phyloP scores from a whole-genome alignment of 2,888 invertebrate genomes.

The Chouioia cunea region DNA sequence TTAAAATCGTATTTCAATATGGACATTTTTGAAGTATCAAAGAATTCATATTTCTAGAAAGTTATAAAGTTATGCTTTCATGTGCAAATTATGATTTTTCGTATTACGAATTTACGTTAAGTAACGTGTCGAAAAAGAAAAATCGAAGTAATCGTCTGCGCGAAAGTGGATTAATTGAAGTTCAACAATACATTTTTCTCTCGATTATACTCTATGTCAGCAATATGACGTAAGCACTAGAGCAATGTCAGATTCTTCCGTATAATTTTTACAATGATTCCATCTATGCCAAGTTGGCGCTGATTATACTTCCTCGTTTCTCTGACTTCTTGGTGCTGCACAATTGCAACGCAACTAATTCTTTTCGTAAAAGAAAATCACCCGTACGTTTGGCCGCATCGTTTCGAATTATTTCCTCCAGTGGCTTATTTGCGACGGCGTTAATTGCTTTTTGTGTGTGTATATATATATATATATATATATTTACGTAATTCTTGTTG shows the following conservation, averaged over 20 bases:
- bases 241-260: conserved; percentile 16
- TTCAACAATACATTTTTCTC: neutral
- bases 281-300: conserved; percentile 1
- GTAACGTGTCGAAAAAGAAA: neutral
- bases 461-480: no score
- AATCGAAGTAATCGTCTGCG: conserved; percentile 10
- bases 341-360: neutral
- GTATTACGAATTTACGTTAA: neutral
- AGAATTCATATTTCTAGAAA: no score
- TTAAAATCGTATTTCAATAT: no score
- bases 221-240: conserved; percentile 3
- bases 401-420: neutral
- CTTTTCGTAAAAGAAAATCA: conserved; percentile 4
- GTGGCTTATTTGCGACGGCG: neutral
- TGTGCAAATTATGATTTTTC: no score
- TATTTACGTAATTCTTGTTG: conserved; percentile 5
- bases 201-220: neutral
- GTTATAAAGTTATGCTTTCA: no score
- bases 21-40: no score
- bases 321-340: conserved; percentile 9
- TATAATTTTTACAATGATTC: conserved; percentile 28
- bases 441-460: neutral
- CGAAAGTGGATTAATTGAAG: no score
- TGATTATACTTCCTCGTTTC: conserved; percentile 36
- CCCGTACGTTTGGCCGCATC: neutral